Base-by-base conservation (phyloP, 2,113 vertebrate species). In the Notothenia coriiceps region DNA sequence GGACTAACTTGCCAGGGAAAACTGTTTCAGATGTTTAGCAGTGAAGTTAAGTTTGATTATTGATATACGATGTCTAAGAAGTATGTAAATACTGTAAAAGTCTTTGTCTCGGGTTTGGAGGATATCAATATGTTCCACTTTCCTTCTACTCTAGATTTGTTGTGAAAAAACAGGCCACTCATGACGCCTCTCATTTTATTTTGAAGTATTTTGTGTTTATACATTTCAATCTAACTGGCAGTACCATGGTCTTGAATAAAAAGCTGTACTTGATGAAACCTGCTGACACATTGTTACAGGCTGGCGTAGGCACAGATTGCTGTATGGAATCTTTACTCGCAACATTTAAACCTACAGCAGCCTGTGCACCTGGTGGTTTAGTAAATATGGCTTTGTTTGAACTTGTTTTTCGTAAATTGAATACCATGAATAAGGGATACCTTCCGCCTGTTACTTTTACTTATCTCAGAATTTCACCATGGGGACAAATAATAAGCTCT, bases 311-410 rank as follows among this genome's bases (percentile, higher is more conserved):
- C 22, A 10, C 49, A 50, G 74, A 67, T 49, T 15, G 46, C 60
- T 57, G 55, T 11, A 49, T 54, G 66, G 33, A 85, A 72, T 54
- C n/a, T 78, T 35, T 4, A 20, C 12, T 63, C 83, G 5, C 64
- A 77, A 76, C 71, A 84, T 76, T 70, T 35, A 79, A 76, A 70
- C 60, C 18, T 18, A 51, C 51, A 70, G 74, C 67, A 43, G 77
- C 51, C 55, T 66, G 85, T 29, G 29, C 29, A 29, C 29, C 29
- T 4, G 29, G 29, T 43, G 51, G 70, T 70, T 82, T 80, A 40
- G 66, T 71, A 70, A 62, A 78, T 44, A 25, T 59, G 56, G 14
- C 62, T 75, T 67, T 67, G 46, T 54, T 8, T 66, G 46, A 67
- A 66, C 54, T 68, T 61, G 35, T 44, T 43, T 1, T 3, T 44